phyloP scores from a whole-genome alignment of 2,888 invertebrate species.

The Criorhina ranunculi region DNA sequence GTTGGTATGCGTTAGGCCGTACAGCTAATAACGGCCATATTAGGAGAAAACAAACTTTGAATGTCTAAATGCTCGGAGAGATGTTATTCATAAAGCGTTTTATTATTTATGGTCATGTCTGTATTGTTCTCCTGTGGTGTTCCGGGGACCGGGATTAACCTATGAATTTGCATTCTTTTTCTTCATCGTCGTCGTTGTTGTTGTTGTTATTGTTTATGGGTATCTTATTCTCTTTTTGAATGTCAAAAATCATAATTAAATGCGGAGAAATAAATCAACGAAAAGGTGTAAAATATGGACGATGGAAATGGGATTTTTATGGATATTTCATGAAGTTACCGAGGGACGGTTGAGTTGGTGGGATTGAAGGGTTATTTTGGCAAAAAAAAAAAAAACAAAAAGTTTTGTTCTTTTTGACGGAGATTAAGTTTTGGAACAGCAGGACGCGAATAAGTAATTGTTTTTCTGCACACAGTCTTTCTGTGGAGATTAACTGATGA shows the following conservation, averaged over 20 bases:
- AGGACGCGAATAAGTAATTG: constrained; percentile 41
- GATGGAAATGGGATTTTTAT: constrained; percentile 44
- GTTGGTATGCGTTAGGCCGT: constrained; percentile 3
- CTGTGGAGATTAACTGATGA: constrained; percentile 11
- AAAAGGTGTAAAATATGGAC: constrained; percentile 56
- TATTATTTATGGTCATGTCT: constrained; percentile 59
- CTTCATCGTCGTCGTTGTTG: too few relatives aligned
- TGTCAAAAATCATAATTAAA: constrained; percentile 65
- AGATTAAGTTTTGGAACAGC: constrained; percentile 26
- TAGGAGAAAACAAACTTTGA: constrained; percentile 52
- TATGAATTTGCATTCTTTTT: constrained; percentile 67
- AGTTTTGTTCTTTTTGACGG: constrained; percentile 6
- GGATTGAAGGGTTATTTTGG: background rate
- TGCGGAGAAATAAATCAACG: constrained; percentile 60
- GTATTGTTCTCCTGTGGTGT: constrained; percentile 1
- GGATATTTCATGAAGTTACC: constrained; percentile 48
- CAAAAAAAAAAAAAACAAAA: too few relatives aligned
- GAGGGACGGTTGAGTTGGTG: background rate
- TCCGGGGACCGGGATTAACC: constrained; percentile 39
- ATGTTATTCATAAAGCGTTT: constrained; percentile 48
- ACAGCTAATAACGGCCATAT: constrained; percentile 56
- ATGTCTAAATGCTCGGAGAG: constrained; percentile 53
- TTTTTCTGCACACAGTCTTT: background rate
- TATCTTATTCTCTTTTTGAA: constrained; percentile 18
- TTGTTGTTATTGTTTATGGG: constrained; percentile 3